Base-by-base conservation (phyloP, 2,888 invertebrate species). In the Drosophila vallismaia region DNA sequence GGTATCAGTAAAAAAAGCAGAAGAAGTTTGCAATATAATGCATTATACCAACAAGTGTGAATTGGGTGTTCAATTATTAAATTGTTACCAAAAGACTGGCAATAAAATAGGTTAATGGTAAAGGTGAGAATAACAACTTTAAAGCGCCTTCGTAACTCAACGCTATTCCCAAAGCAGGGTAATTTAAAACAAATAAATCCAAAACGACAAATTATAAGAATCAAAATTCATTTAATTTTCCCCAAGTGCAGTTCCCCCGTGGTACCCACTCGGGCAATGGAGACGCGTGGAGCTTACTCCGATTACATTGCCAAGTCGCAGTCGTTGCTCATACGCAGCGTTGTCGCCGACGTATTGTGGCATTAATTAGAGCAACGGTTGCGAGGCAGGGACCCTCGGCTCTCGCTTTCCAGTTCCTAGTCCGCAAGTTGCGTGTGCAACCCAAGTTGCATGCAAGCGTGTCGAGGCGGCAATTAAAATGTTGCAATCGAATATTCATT, bases 401-500 rank as follows among this genome's bases (percentile, higher is more conserved):
- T 12, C 36, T 36, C 8, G 10, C 44, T 19, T 24, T 3, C 24
- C 24, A 2, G 24, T 19, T 9, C 82, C 33, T 33, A 33, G 33
- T 1, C 68, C 74, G 75, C 71, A 57, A 14, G 26, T 52, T 42
- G 56, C 48, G 52, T 45, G 26, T 71, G 49, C 48, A 29, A 14
- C 7, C 49, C 50, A 4, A 7, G 57, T 54, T 42, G 46, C 58
- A 50, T 67, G 60, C 48, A 57, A 53, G 57, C 57, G 69, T 58
- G 62, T 53, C 59, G 51, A 31, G 50, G 31, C 36, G 75, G 50
- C 69, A 68, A 76, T 78, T 84, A 81, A 70, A 76, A 60, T 58
- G 58, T 57, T 70, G 53, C 72, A 76, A 86, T 82, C 76, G 76
- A 81, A 75, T 84, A 84, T 82, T 78, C 76, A 82, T 86, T 86